Evolutionary conservation across 2,113 vertebrate genomes (phyloP).

Genomic region (Hippocampus abdominalis): DNA sequence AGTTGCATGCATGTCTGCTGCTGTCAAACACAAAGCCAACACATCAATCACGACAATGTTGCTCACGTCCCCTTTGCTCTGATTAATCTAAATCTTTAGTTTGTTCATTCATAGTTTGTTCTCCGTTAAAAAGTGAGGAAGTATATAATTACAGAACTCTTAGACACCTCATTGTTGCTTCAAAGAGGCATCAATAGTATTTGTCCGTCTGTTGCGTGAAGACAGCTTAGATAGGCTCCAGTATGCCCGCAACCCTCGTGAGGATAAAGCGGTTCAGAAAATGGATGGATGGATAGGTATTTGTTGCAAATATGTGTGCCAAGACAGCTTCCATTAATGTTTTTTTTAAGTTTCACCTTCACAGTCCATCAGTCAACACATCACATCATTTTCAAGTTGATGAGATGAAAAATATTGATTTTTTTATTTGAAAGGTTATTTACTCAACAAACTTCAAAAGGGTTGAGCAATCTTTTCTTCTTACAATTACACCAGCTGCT

Average conservation of each 20-base stretch:
- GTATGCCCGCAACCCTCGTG: no score
- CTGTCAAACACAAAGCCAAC: conserved; percentile 29
- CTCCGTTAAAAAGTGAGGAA: neutral
- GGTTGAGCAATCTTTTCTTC: neutral
- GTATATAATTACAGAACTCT: neutral
- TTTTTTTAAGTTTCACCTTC: neutral
- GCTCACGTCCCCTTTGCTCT: conserved; percentile 9
- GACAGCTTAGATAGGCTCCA: no score
- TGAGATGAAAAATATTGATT: neutral
- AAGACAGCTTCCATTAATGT: neutral
- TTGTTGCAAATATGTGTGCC: neutral
- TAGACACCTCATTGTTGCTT: neutral
- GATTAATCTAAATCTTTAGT: conserved; percentile 17
- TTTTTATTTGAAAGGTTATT: neutral
- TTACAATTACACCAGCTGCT: neutral
- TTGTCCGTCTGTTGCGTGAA: no score
- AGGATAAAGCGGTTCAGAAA: no score
- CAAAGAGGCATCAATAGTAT: neutral
- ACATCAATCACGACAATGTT: conserved; percentile 37
- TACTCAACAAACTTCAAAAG: neutral
- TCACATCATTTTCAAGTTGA: neutral
- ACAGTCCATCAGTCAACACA: neutral
- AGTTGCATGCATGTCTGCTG: conserved; percentile 25
- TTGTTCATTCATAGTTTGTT: conserved; percentile 2
- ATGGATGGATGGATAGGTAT: no score